phyloP scores from a whole-genome alignment of 2,888 invertebrate genomes.

The Yponomeuta plumbellus region DNA sequence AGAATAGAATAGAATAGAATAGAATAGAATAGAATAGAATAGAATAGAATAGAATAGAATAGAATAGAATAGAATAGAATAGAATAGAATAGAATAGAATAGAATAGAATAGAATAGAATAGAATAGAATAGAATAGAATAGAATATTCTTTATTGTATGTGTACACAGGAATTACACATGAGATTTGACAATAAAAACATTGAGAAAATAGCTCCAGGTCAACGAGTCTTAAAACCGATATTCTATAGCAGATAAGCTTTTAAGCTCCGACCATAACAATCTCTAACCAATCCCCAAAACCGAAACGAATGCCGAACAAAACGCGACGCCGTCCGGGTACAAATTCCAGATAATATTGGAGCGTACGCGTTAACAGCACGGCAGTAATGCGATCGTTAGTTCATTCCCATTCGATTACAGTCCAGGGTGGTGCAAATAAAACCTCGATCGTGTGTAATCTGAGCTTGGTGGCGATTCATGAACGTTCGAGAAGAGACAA shows the following conservation, averaged over 20 bases:
- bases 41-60: no score
- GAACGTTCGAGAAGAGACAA: not conserved
- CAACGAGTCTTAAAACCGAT: no score
- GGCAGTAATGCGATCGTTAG: constrained; percentile 21
- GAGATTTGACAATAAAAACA: no score
- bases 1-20: no score
- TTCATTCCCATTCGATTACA: constrained; percentile 24
- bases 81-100: no score
- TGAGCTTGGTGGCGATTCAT: constrained; percentile 6
- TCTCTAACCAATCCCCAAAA: not conserved
- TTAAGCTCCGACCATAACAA: not conserved
- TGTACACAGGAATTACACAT: no score
- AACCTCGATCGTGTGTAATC: constrained; percentile 20
- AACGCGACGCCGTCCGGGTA: constrained; percentile 12
- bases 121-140: no score
- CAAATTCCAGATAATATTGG: constrained; percentile 21
- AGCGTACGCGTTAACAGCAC: constrained; percentile 15
- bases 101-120: no score
- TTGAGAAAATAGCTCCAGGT: no score
- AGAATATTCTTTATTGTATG: no score
- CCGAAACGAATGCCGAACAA: not conserved
- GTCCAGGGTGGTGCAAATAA: constrained; percentile 20
- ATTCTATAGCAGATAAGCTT: not conserved
- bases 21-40: no score
- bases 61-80: no score